phyloP scores from a whole-genome alignment of 2,888 invertebrate species.

The Helobdella robusta region DNA sequence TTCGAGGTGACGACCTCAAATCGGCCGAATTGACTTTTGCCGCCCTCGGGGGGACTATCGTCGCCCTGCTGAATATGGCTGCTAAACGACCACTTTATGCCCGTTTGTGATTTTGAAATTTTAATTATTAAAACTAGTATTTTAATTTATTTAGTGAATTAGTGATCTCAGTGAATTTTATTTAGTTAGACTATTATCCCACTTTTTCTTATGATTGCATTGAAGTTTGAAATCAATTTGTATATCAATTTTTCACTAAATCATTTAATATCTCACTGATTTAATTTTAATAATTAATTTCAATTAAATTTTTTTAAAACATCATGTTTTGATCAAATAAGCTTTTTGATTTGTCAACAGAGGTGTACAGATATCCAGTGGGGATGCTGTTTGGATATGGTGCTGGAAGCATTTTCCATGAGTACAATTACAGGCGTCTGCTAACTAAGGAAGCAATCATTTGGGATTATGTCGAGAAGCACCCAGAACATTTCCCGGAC shows the following conservation, averaged over 20 bases:
- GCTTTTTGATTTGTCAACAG: constrained; percentile 21
- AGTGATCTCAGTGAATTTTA: neutral
- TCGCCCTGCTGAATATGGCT: neutral
- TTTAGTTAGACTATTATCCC: neutral
- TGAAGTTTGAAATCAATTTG: neutral
- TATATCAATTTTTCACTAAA: neutral
- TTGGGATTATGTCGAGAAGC: constrained; percentile 28
- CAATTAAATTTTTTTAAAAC: too few relatives aligned
- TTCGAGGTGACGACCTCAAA: neutral
- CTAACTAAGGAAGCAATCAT: constrained; percentile 21
- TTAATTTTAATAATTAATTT: too few relatives aligned
- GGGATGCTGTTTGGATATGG: constrained; percentile 22
- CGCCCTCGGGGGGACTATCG: neutral
- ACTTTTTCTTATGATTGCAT: neutral
- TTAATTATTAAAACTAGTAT: neutral
- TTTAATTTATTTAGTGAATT: neutral
- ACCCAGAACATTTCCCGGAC: constrained; percentile 33
- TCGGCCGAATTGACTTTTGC: neutral
- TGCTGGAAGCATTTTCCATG: constrained; percentile 19
- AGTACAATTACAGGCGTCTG: constrained; percentile 24
- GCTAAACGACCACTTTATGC: neutral
- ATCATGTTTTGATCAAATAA: neutral
- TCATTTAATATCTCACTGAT: too few relatives aligned
- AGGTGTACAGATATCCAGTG: constrained; percentile 27
- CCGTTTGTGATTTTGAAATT: neutral